These are phyloP conservation scores for Neotoma lepida DNA, from an alignment of 2,113 vertebrate genomes.

Conservation along the genomic window DNA sequence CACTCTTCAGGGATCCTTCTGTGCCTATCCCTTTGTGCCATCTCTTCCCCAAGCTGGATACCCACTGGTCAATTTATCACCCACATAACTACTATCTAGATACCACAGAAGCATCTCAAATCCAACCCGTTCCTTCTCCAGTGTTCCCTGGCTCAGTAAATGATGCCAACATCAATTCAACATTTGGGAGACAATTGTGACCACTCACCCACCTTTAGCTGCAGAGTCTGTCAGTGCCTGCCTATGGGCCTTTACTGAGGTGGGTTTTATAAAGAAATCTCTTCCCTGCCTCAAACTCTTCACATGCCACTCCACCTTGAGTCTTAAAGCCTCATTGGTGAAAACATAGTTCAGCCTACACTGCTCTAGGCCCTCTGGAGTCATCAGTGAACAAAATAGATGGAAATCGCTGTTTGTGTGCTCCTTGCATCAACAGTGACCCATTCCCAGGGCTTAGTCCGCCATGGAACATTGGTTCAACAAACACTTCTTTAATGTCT, in stretches of 20 bases:
- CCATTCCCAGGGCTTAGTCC: not conserved
- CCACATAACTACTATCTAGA: not conserved
- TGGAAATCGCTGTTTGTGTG: not conserved
- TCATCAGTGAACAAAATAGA: not conserved
- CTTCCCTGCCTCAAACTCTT: not conserved
- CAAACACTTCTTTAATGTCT: not conserved
- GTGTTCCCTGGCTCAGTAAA: not conserved
- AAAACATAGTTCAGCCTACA: not conserved
- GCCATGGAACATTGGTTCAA: not conserved
- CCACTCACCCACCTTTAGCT: not conserved
- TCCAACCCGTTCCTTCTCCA: not conserved
- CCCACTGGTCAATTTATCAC: not conserved
- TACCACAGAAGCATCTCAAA: not conserved
- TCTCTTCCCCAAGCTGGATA: not conserved
- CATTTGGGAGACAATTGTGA: not conserved
- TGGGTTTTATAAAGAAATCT: not conserved
- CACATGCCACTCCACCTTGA: not conserved
- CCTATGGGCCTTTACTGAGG: not conserved
- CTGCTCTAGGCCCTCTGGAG: not conserved
- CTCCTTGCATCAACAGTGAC: not conserved
- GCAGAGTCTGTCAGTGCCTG: not conserved
- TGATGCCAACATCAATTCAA: not conserved
- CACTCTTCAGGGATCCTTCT: not conserved
- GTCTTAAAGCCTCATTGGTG: not conserved
- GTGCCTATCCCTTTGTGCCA: not conserved